Percentiles rank a stretch among this genome's conserved stretches.
phyloP scores from a whole-genome alignment of 1,140 invertebrate species.

The Lysiphlebus fabarum region DNA sequence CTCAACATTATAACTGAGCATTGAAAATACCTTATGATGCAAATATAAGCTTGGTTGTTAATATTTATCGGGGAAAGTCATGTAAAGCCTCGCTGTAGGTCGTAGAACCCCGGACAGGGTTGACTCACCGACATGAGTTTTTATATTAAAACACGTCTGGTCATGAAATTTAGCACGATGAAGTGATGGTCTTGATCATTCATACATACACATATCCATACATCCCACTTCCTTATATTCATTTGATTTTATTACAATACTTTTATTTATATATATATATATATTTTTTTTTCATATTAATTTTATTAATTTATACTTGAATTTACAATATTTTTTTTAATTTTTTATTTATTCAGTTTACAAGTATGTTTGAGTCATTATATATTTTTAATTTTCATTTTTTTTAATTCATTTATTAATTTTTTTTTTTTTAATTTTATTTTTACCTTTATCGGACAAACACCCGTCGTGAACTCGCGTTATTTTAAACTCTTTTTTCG shows the following conservation, averaged over 20 bases:
- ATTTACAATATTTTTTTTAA: not conserved
- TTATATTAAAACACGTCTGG: not conserved
- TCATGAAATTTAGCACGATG: constrained; percentile 1
- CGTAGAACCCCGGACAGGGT: constrained; percentile 15
- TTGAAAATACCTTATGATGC: constrained; percentile 12
- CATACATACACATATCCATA: not conserved
- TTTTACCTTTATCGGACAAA: constrained; percentile 5
- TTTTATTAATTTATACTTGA: constrained; percentile 1
- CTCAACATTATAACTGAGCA: constrained; percentile 11
- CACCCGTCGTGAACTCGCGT: constrained; percentile 5
- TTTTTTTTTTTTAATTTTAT: too few species aligned
- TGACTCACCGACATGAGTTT: constrained; percentile 14
- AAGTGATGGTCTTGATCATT: constrained; percentile 1
- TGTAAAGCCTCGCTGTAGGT: constrained; percentile 17
- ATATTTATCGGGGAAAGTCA: constrained; percentile 23
- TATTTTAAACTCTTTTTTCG: not conserved
- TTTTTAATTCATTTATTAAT: too few species aligned
- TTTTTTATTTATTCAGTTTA: not conserved
- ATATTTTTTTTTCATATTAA: not conserved
- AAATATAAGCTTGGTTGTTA: constrained; percentile 15
- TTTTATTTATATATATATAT: constrained; percentile 6
- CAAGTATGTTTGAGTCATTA: not conserved
- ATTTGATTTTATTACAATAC: too few species aligned
- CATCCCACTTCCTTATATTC: too few species aligned
- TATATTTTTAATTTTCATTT: not conserved